Percentiles rank a stretch among this genome's conserved stretches.
These are phyloP conservation scores for Stenoptilia bipunctidactyla DNA, from an alignment of 2,888 invertebrate genomes.

Conservation along the genomic window DNA sequence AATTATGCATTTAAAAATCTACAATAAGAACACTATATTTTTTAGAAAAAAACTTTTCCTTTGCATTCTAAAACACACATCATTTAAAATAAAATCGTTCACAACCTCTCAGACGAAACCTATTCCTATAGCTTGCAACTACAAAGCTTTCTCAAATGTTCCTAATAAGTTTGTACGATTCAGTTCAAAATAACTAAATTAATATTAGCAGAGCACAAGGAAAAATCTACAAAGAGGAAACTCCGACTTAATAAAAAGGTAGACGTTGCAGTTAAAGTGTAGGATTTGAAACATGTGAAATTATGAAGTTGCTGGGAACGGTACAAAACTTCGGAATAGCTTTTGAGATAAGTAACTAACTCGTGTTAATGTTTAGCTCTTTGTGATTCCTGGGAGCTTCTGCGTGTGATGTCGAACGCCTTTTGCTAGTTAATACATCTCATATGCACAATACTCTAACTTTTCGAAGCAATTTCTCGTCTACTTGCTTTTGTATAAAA, in stretches of 20 bases:
- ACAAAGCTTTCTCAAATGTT: too few relatives aligned
- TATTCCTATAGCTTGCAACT: too few relatives aligned
- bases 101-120: too few relatives aligned
- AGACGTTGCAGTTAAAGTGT: conserved; percentile 1
- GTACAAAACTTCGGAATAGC: conserved; percentile 50
- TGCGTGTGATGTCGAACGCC: too few relatives aligned
- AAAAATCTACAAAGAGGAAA: background rate
- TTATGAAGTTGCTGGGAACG: conserved; percentile 41
- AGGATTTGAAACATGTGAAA: conserved; percentile 16
- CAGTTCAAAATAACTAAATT: background rate
- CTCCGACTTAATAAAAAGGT: background rate
- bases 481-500: conserved; percentile 28
- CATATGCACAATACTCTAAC: conserved; percentile 56
- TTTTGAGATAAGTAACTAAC: conserved; percentile 57
- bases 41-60: too few relatives aligned
- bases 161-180: too few relatives aligned
- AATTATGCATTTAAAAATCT: too few relatives aligned
- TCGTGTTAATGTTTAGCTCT: conserved; percentile 59
- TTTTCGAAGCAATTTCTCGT: conserved; percentile 35
- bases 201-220: background rate
- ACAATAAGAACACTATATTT: too few relatives aligned
- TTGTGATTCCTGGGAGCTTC: conserved; percentile 42
- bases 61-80: too few relatives aligned
- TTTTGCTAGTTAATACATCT: conserved; percentile 45
- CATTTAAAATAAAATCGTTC: too few relatives aligned